A percentile compares a stretch with the other conserved stretches of the same genome.
Conservation (phyloP, 1,140 invertebrate genomes). For the Vollenhovia emeryi region DNA sequence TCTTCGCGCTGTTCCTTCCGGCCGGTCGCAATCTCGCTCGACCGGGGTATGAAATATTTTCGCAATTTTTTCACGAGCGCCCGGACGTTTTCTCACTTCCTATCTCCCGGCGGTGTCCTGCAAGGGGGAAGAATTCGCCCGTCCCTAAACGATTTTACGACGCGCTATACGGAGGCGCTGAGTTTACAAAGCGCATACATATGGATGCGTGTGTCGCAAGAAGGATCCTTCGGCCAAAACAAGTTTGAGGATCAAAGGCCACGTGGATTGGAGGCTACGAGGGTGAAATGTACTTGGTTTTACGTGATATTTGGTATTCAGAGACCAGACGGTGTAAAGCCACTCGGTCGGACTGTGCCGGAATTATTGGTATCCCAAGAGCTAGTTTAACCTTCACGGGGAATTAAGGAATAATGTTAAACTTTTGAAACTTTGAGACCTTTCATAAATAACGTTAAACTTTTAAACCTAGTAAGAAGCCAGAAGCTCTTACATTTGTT, state of each 20-base stretch:
- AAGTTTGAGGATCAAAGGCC: constrained; percentile 44
- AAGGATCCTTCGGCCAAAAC: constrained; percentile 31
- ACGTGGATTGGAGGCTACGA: background rate
- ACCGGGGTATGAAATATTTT: constrained; percentile 54
- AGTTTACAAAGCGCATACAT: constrained; percentile 53
- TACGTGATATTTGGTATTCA: constrained; percentile 30
- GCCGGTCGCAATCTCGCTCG: constrained; percentile 51
- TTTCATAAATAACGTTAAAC: background rate
- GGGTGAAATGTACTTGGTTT: constrained; percentile 27
- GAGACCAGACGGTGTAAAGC: background rate
- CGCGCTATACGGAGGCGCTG: constrained; percentile 26
- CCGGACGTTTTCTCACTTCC: constrained; percentile 36
- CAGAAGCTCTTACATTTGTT: background rate
- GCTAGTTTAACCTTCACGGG: background rate
- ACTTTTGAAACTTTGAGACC: background rate
- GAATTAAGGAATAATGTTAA: background rate
- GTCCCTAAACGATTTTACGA: constrained; percentile 43
- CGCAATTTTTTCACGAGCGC: constrained; percentile 48
- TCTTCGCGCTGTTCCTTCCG: constrained; percentile 42
- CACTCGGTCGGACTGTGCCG: background rate
- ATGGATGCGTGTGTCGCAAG: constrained; percentile 25
- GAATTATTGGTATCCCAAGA: background rate
- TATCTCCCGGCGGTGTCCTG: constrained; percentile 40
- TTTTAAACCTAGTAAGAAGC: background rate
- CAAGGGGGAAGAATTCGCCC: constrained; percentile 15